These are phyloP conservation scores for Ecliptopera silaceata DNA, from an alignment of 2,888 invertebrate species.

Conservation along the genomic window DNA sequence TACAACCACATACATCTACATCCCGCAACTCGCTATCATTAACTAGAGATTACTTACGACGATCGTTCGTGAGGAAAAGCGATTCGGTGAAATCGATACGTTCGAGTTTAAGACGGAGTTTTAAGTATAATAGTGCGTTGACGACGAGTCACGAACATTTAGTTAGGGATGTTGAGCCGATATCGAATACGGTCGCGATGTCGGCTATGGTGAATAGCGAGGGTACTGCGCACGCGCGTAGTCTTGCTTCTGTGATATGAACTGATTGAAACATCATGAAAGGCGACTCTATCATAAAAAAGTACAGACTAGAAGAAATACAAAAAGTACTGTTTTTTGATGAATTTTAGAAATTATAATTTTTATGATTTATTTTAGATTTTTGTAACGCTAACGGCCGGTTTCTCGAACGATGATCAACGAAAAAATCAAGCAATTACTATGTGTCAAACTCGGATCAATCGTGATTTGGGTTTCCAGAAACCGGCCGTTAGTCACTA, in stretches of 20 bases:
- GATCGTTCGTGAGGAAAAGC: constrained; percentile 71
- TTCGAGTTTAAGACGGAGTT: constrained; percentile 70
- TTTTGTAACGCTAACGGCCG: too few species aligned
- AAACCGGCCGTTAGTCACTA: too few species aligned
- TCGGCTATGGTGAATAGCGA: constrained; percentile 67
- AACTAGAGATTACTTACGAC: constrained; percentile 64
- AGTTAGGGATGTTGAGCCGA: constrained; percentile 84
- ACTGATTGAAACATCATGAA: not conserved
- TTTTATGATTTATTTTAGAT: too few species aligned
- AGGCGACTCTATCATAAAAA: not conserved
- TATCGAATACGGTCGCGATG: constrained; percentile 77
- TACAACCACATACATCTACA: constrained; percentile 49
- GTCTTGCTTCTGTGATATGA: constrained; percentile 69
- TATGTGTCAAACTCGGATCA: too few species aligned
- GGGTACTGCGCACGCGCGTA: constrained; percentile 53
- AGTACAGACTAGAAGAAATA: too few species aligned
- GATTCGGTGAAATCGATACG: constrained; percentile 73
- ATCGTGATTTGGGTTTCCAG: too few species aligned
- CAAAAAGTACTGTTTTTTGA: too few species aligned
- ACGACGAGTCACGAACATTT: constrained; percentile 83
- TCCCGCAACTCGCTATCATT: constrained; percentile 64
- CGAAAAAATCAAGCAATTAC: too few species aligned
- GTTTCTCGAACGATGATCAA: too few species aligned
- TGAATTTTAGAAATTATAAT: too few species aligned
- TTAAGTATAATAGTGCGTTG: constrained; percentile 68